These are phyloP conservation scores for Callipepla squamata DNA, from an alignment of 2,113 vertebrate genomes.

Conservation along the genomic window DNA sequence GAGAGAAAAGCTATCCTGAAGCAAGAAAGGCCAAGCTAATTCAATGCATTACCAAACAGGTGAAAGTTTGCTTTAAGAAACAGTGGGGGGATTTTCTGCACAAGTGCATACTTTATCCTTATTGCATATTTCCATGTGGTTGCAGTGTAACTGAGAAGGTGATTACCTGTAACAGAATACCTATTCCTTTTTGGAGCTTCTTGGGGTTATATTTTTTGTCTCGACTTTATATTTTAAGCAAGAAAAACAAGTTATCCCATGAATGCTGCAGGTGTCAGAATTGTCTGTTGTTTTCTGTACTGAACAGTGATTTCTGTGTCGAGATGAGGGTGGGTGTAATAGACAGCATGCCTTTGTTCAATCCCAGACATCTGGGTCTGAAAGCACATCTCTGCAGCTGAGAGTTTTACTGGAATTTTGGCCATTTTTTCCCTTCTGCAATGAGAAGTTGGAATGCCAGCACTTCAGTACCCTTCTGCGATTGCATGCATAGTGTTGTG, in stretches of 20 bases:
- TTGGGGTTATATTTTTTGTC: background rate
- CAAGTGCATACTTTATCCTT: background rate
- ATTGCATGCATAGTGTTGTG: fast-evolving
- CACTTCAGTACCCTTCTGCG: background rate
- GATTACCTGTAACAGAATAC: slow-evolving; percentile 48
- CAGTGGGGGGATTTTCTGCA: background rate
- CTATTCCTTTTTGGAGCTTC: background rate
- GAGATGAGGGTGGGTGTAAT: background rate
- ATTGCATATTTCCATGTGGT: background rate
- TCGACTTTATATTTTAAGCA: background rate
- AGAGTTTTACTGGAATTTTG: background rate
- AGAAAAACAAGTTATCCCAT: slow-evolving; percentile 23
- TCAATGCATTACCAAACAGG: background rate
- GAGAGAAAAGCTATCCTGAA: background rate
- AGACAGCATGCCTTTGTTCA: background rate
- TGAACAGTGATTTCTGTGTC: fast-evolving
- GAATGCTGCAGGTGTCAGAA: background rate
- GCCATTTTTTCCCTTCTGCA: background rate
- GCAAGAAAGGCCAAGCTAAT: background rate
- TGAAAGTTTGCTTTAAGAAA: slow-evolving; percentile 17
- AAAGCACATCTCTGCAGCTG: background rate
- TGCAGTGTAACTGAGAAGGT: slow-evolving; percentile 21
- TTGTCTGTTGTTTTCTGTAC: background rate
- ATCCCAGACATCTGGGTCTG: background rate
- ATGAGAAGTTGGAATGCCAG: background rate